Evolutionary conservation across 2,888 invertebrate species (phyloP).

Genomic region (Caenorhabditis sp.): DNA sequence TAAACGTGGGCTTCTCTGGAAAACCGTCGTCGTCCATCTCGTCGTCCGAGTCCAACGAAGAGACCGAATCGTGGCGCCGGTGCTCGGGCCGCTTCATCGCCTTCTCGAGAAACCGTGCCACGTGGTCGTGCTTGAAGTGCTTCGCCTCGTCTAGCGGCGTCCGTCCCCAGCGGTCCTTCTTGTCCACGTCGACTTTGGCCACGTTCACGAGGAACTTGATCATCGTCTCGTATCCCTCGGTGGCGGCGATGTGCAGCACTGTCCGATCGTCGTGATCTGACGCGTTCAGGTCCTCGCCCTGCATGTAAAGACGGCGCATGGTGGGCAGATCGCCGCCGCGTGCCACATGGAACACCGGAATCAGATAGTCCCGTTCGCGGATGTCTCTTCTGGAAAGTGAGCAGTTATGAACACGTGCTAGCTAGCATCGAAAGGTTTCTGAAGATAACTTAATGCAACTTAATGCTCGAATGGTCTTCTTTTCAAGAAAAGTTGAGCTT

Average conservation of each 20-base stretch:
- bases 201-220: slow-evolving; percentile 72
- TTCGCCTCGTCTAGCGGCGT: slow-evolving; percentile 74
- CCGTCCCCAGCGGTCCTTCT: slow-evolving; percentile 65
- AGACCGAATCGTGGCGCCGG: slow-evolving; percentile 38
- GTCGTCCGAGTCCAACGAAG: slow-evolving; percentile 46
- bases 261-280: slow-evolving; percentile 73
- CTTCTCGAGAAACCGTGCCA: slow-evolving; percentile 84
- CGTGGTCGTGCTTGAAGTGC: slow-evolving; percentile 57
- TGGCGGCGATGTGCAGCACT: slow-evolving; percentile 69
- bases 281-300: slow-evolving; percentile 72
- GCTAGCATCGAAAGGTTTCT: no score
- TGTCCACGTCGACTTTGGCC: slow-evolving; percentile 69
- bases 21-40: slow-evolving; percentile 39
- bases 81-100: slow-evolving; percentile 55
- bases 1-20: slow-evolving; percentile 48
- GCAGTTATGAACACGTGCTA: no score
- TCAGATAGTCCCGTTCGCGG: slow-evolving; percentile 42
- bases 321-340: slow-evolving; percentile 54
- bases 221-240: slow-evolving; percentile 72
- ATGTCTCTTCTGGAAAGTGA: slow-evolving; percentile 50
- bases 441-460: no score
- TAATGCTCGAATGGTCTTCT: no score
- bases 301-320: slow-evolving; percentile 67
- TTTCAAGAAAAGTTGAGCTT: no score
- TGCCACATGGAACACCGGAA: slow-evolving; percentile 57